A percentile compares a stretch with the other conserved stretches of the same genome.
These are phyloP conservation scores for Eupithecia tripunctaria DNA, from an alignment of 2,888 invertebrate genomes.

Conservation along the genomic window DNA sequence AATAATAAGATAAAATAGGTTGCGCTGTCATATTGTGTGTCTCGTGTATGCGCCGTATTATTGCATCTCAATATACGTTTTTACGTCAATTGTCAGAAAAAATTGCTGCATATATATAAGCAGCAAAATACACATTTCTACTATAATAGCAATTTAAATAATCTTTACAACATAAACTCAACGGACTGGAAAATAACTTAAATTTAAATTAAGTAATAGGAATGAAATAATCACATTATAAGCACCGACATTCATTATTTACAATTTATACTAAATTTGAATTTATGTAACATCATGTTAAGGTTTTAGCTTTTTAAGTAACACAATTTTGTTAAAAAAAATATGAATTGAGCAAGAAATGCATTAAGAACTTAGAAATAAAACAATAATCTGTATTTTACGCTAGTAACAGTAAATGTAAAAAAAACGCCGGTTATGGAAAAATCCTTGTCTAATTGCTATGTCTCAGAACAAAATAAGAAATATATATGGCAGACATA, in stretches of 20 bases:
- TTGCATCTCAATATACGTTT: not conserved
- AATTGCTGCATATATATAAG: not conserved
- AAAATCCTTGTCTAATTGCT: too few relatives aligned
- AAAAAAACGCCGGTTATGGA: not conserved
- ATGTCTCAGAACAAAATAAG: too few relatives aligned
- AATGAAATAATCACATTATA: conserved; percentile 37
- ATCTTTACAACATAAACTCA: not conserved
- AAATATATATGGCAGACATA: not conserved
- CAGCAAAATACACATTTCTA: not conserved
- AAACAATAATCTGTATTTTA: not conserved
- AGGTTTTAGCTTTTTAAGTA: not conserved
- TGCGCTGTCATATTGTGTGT: too few relatives aligned
- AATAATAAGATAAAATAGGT: too few relatives aligned
- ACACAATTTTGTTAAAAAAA: not conserved
- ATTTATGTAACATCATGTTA: not conserved
- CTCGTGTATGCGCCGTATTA: too few relatives aligned
- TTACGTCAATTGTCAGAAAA: not conserved
- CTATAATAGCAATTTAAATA: not conserved
- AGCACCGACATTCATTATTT: conserved; percentile 47
- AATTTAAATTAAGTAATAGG: conserved; percentile 3
- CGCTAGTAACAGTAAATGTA: not conserved
- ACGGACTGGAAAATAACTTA: not conserved
- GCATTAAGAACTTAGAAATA: not conserved
- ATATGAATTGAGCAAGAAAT: not conserved
- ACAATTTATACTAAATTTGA: conserved; percentile 46